phyloP scores from a whole-genome alignment of 2,113 vertebrate species.

The Phaethon lepturus region DNA sequence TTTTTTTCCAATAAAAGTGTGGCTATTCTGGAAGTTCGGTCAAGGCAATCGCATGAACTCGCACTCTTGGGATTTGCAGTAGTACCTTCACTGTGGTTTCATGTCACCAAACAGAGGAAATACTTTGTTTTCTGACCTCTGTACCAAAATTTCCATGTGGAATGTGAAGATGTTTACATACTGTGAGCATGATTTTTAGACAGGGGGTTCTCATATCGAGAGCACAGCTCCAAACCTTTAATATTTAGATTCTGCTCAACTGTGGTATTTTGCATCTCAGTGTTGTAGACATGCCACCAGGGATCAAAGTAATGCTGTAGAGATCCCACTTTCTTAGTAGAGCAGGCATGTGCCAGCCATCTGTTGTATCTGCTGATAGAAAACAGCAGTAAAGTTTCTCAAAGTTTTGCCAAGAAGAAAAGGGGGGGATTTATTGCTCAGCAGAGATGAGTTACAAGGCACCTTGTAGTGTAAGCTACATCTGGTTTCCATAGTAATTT shows the following conservation, averaged over 20 bases:
- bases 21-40: slow-evolving; percentile 9
- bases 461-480: slow-evolving; percentile 81
- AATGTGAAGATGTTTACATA: slow-evolving; percentile 75
- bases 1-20: not conserved
- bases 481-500: slow-evolving; percentile 80
- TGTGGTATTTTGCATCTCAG: slow-evolving; percentile 85
- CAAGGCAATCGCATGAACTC: not conserved
- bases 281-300: slow-evolving; percentile 82
- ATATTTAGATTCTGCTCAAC: slow-evolving; percentile 79
- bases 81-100: slow-evolving; percentile 36
- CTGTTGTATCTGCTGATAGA: slow-evolving; percentile 86
- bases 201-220: slow-evolving; percentile 66
- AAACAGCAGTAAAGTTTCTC: slow-evolving; percentile 85
- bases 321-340: slow-evolving; percentile 80
- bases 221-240: slow-evolving; percentile 74
- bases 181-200: slow-evolving; percentile 64
- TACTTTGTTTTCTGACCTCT: slow-evolving; percentile 69
- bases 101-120: slow-evolving; percentile 67
- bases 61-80: not conserved
- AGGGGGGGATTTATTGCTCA: slow-evolving; percentile 77
- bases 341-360: slow-evolving; percentile 90
- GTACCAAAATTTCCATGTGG: slow-evolving; percentile 57
- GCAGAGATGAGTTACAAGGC: slow-evolving; percentile 82
- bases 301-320: slow-evolving; percentile 84
- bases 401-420: slow-evolving; percentile 79